Base-by-base conservation (phyloP, 1,140 invertebrate genomes). In the Panagrolaimus sp. region DNA sequence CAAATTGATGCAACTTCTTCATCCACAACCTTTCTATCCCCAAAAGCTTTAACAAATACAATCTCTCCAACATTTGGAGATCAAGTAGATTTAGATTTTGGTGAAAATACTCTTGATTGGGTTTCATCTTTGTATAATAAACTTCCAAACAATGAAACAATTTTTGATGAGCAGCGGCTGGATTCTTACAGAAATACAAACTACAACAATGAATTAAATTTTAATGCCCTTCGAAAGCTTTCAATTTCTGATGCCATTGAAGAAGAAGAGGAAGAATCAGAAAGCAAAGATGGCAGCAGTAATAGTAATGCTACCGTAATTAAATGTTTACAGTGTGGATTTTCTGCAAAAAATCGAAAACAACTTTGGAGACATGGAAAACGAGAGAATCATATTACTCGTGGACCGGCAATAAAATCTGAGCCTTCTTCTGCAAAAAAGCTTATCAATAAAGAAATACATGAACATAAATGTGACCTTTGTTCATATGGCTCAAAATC, bases 101-200 rank as follows among this genome's bases (percentile, higher is more conserved):
- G 52, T 58, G 52, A 58, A 58, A 58, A 58, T 28, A 58, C 52
- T 12, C 52, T 58, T 12, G 52, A 58, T 21, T 58, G 52, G 52
- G 52, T 58, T 2, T 58, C 52, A 14, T 58, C 52, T 0, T n/a
- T 58, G 1, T 58, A 58, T 28, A 58, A 58, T 28, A 58, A 28
- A 21, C 52, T 58, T 24, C 52, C 52, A 14, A 24, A 12, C 10
- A 58, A 24, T 26, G 52, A 58, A 58, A 58, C 28, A 24, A n/a
- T 6, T 28, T 4, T 12, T 12, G 10, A 58, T 58, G 52, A 28
- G 2, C 7, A 38, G 2, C 32, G 2, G 32, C 32, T 4, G 7
- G 2, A 38, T 38, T 4, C 2, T 38, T 38, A 38, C 7, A 2
- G 32, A 2, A 38, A 38, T 38, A 7, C 32, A 4, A 38, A n/a